Percentiles rank a stretch among this genome's conserved stretches.
Evolutionary conservation across 2,888 invertebrate genomes (phyloP).

Genomic region (Agriopis marginaria): DNA sequence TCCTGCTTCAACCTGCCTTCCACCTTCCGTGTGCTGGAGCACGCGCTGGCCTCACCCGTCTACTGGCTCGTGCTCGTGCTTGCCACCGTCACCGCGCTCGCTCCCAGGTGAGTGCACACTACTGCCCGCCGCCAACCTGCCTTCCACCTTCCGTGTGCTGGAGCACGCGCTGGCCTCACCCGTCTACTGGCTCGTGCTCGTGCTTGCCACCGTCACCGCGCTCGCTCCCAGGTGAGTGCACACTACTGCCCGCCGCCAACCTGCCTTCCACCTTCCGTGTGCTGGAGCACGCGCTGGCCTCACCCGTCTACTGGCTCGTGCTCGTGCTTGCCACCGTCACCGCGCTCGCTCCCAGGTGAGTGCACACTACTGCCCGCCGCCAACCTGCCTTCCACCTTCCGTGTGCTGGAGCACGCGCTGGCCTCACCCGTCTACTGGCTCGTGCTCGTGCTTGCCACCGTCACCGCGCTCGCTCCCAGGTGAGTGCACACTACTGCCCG

Average conservation of each 20-base stretch:
- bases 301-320: constrained; percentile 93
- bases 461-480: constrained; percentile 94
- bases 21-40: constrained; percentile 95
- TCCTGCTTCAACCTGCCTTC: constrained; percentile 94
- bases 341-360: constrained; percentile 93
- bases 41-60: constrained; percentile 89
- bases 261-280: constrained; percentile 96
- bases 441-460: constrained; percentile 90
- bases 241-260: constrained; percentile 74
- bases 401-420: constrained; percentile 93
- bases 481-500: constrained; percentile 62
- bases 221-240: constrained; percentile 91
- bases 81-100: constrained; percentile 91
- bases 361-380: constrained; percentile 3
- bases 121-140: constrained; percentile 88
- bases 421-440: constrained; percentile 93
- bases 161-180: constrained; percentile 90
- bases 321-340: constrained; percentile 91
- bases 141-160: constrained; percentile 96
- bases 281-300: constrained; percentile 91
- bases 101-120: constrained; percentile 89
- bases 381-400: constrained; percentile 94
- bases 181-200: constrained; percentile 93
- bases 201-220: constrained; percentile 92
- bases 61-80: constrained; percentile 94